Evolutionary conservation across 2,113 vertebrate genomes (phyloP).

Genomic region (Romanogobio albipinnatus): DNA sequence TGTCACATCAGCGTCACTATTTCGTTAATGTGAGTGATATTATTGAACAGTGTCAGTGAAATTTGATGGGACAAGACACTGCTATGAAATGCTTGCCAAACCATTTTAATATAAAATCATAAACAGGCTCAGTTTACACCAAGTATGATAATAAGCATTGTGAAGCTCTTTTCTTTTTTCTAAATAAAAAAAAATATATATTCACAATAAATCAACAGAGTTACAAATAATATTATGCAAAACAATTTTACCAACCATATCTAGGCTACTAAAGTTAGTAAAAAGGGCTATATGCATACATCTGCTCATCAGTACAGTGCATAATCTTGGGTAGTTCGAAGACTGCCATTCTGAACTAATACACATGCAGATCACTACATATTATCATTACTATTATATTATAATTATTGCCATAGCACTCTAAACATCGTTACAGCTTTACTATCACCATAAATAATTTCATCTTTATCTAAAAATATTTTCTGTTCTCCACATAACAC

Average conservation of each 20-base stretch:
- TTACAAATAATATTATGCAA: slow-evolving; percentile 63
- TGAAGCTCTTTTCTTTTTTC: slow-evolving; percentile 14
- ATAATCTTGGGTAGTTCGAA: slow-evolving; percentile 54
- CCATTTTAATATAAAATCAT: slow-evolving; percentile 73
- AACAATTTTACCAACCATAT: slow-evolving; percentile 63
- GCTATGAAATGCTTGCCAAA: not conserved
- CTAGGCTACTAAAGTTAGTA: slow-evolving; percentile 59
- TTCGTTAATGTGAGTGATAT: not conserved
- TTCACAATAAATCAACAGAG: slow-evolving; percentile 52
- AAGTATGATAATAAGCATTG: slow-evolving; percentile 49
- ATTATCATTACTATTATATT: slow-evolving; percentile 34
- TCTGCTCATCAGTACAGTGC: slow-evolving; percentile 49
- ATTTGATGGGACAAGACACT: not conserved
- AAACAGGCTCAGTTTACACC: slow-evolving; percentile 59
- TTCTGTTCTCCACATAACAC: slow-evolving; percentile 38
- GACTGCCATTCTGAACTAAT: slow-evolving; percentile 65
- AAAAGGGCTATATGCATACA: slow-evolving; percentile 60
- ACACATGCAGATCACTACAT: slow-evolving; percentile 74
- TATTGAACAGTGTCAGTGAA: not conserved
- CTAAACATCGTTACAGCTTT: slow-evolving; percentile 63
- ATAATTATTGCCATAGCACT: slow-evolving; percentile 74
- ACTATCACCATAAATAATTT: slow-evolving; percentile 71
- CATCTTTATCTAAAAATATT: slow-evolving; percentile 59
- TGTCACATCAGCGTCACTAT: not conserved
- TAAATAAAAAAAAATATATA: slow-evolving; percentile 58